These are phyloP conservation scores for Threskiornis aethiopicus DNA, from an alignment of 2,797 vertebrate genomes.

Conservation along the genomic window DNA sequence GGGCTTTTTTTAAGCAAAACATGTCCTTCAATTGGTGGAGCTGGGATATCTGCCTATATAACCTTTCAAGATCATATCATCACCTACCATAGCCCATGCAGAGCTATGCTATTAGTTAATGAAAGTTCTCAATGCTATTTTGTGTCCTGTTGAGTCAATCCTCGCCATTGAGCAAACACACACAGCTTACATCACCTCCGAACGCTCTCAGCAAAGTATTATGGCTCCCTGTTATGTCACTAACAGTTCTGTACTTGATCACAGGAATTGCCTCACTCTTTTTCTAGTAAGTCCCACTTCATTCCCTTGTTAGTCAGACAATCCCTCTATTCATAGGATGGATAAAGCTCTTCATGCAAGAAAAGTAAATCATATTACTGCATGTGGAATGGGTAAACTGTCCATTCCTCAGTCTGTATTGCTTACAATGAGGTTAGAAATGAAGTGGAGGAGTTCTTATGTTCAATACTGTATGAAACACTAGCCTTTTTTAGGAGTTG, in stretches of 20 bases:
- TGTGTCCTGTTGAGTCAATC: not conserved
- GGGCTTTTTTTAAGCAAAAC: not conserved
- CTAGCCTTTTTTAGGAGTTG: not conserved
- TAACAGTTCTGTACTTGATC: not conserved
- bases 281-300: not conserved
- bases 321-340: not conserved
- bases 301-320: not conserved
- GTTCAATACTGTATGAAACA: not conserved
- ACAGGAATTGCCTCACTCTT: not conserved
- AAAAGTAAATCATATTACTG: not conserved
- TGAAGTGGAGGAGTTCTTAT: not conserved
- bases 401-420: not conserved
- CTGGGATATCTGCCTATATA: not conserved
- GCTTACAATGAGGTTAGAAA: not conserved
- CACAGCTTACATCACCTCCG: not conserved
- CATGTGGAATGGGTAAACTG: not conserved
- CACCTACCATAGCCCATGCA: not conserved
- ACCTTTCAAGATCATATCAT: not conserved
- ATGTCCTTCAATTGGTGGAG: not conserved
- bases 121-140: not conserved
- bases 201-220: not conserved
- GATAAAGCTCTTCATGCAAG: not conserved
- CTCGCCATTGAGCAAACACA: not conserved
- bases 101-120: not conserved
- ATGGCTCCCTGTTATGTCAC: not conserved